These are phyloP conservation scores for Arion vulgaris DNA, from an alignment of 1,140 invertebrate species.

Conservation along the genomic window DNA sequence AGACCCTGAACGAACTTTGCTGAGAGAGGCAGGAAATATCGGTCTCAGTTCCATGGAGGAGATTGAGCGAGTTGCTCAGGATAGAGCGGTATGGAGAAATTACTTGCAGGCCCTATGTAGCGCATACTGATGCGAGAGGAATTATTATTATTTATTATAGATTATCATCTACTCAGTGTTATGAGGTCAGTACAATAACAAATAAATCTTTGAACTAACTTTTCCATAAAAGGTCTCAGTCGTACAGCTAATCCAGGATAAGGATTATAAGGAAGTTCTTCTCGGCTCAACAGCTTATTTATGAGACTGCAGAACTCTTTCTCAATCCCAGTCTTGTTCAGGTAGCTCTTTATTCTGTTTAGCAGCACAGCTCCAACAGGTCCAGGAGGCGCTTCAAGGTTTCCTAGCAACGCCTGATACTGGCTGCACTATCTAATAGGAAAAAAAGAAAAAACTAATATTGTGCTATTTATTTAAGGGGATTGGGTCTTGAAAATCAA, in stretches of 20 bases:
- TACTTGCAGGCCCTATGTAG: too few relatives aligned
- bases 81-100: too few relatives aligned
- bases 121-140: too few relatives aligned
- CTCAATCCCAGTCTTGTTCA: conserved; percentile 54
- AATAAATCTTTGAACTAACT: conserved; percentile 50
- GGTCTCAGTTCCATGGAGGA: too few relatives aligned
- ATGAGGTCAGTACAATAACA: too few relatives aligned
- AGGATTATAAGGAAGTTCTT: conserved; percentile 61
- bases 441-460: background rate
- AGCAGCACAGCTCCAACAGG: conserved; percentile 36
- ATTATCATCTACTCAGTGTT: too few relatives aligned
- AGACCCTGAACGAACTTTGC: too few relatives aligned
- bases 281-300: conserved; percentile 47
- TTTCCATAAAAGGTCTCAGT: conserved; percentile 56
- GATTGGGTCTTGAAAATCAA: too few relatives aligned
- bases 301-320: conserved; percentile 49
- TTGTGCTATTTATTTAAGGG: too few relatives aligned
- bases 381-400: conserved; percentile 36
- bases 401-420: conserved; percentile 19
- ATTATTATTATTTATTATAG: too few relatives aligned
- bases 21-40: too few relatives aligned
- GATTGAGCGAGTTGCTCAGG: too few relatives aligned
- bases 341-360: conserved; percentile 49
- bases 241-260: conserved; percentile 57
- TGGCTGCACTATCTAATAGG: background rate